A percentile compares a stretch with the other conserved stretches of the same genome.
Conservation (phyloP, 2,113 vertebrate species). For the Synchiropus splendidus region DNA sequence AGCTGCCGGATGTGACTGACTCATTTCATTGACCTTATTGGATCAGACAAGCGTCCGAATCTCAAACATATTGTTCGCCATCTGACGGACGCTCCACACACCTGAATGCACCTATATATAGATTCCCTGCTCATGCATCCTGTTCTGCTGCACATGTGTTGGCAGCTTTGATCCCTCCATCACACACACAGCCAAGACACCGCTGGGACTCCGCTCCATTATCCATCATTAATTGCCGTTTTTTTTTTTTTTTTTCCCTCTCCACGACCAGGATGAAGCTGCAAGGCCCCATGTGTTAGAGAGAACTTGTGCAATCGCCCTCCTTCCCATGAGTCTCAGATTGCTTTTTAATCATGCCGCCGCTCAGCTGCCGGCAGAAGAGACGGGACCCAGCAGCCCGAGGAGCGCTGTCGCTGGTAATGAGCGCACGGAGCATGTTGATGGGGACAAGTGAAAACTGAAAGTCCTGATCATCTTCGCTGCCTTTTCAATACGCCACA, state of each 20-base stretch:
- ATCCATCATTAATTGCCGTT: conserved; percentile 52
- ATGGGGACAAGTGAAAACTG: too few species aligned
- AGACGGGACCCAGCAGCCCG: conserved; percentile 22
- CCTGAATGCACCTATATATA: conserved; percentile 11
- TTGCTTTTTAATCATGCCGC: conserved; percentile 44
- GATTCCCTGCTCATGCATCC: conserved; percentile 7
- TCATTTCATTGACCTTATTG: neutral
- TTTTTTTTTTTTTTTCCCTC: too few species aligned
- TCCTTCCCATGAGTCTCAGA: conserved; percentile 22
- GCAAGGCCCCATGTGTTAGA: conserved; percentile 29
- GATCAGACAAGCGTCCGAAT: neutral
- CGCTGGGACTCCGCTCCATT: conserved; percentile 31
- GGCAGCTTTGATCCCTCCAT: conserved; percentile 27
- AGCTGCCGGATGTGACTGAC: too few species aligned
- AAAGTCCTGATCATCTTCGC: too few species aligned
- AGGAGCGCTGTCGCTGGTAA: conserved; percentile 12
- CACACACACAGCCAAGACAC: conserved; percentile 40
- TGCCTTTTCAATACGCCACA: too few species aligned
- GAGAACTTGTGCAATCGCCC: conserved; percentile 21
- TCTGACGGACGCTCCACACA: too few species aligned
- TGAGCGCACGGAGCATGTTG: neutral
- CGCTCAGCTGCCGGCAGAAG: conserved; percentile 11
- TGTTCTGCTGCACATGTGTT: conserved; percentile 11
- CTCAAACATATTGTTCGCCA: neutral
- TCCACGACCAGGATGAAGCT: conserved; percentile 31